Evolutionary conservation across 2,888 invertebrate genomes (phyloP), one percentile per base, ranked within the genome.

Genomic region (Tipula lateralis): DNA sequence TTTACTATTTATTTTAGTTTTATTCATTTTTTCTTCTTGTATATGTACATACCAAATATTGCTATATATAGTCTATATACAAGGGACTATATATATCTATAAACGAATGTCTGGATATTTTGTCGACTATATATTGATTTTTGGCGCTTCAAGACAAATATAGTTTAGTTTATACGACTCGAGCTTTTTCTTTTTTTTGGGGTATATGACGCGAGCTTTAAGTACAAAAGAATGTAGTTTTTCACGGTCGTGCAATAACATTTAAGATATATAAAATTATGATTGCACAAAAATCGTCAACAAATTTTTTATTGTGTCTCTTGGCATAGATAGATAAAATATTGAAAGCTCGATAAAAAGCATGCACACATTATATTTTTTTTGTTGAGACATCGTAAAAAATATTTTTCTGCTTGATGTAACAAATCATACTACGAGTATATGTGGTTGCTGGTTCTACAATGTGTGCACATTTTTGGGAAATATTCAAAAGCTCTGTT

Each of bases 41-140:
- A 16, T 50, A 12, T 50, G 16, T 50, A 50, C 44, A 50, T 50
- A 50, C 16, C n/a, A n/a, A n/a, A n/a, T n/a, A n/a, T n/a, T n/a
- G n/a, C n/a, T n/a, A n/a, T n/a, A n/a, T n/a, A n/a, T n/a, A n/a
- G n/a, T n/a, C n/a, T 36, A 36, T 36, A 9, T 36, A 9, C 36
- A 7, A 36, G 44, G n/a, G n/a, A n/a, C 6, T 66, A 24, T 24
- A 32, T 39, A 39, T 66, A 3, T 24, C n/a, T 66, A 24, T 24
- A 66, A 1, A 66, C 24, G 3, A 24, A 19, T 24, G 66, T 66
- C 66, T 66, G 66, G 66, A 66, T 66, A 66, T 66, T 66, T 66
- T 66, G 66, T 66, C 66, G 66, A 66, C 66, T 66, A 9, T 66
- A 7, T 66, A 66, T 66, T 66, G 66, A 66, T 66, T 66, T 66